phyloP scores from a whole-genome alignment of 2,888 invertebrate species.

The Chymomyza amoena region DNA sequence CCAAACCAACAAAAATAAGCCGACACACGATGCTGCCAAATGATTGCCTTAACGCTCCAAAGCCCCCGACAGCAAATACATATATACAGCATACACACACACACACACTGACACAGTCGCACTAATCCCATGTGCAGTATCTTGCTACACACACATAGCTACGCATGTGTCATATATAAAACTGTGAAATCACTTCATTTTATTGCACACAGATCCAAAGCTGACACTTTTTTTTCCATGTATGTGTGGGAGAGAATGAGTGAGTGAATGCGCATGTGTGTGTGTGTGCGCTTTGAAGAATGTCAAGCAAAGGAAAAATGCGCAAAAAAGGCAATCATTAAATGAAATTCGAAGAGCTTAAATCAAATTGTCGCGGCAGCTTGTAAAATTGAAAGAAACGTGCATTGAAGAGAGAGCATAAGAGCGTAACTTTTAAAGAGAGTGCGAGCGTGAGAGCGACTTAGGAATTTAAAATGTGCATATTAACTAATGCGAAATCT shows the following conservation, averaged over 20 bases:
- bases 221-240: slow-evolving; percentile 36
- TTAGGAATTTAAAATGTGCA: background rate
- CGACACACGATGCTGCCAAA: slow-evolving; percentile 67
- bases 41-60: slow-evolving; percentile 51
- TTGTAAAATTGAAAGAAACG: slow-evolving; percentile 1
- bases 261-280: background rate
- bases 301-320: slow-evolving; percentile 8
- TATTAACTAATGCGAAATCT: too few species aligned
- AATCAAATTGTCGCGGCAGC: slow-evolving; percentile 38
- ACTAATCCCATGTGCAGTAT: slow-evolving; percentile 52
- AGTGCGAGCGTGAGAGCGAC: background rate
- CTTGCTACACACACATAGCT: background rate
- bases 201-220: slow-evolving; percentile 44
- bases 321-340: slow-evolving; percentile 30
- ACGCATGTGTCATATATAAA: slow-evolving; percentile 35
- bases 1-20: slow-evolving; percentile 61
- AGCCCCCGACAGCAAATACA: background rate
- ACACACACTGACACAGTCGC: background rate
- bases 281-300: background rate
- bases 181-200: slow-evolving; percentile 58
- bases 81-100: background rate
- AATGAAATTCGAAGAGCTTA: slow-evolving; percentile 47
- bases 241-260: background rate
- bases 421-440: background rate
- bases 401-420: background rate